These are phyloP conservation scores for Meghimatium bilineatum DNA, from an alignment of 2,888 invertebrate species.

Conservation along the genomic window DNA sequence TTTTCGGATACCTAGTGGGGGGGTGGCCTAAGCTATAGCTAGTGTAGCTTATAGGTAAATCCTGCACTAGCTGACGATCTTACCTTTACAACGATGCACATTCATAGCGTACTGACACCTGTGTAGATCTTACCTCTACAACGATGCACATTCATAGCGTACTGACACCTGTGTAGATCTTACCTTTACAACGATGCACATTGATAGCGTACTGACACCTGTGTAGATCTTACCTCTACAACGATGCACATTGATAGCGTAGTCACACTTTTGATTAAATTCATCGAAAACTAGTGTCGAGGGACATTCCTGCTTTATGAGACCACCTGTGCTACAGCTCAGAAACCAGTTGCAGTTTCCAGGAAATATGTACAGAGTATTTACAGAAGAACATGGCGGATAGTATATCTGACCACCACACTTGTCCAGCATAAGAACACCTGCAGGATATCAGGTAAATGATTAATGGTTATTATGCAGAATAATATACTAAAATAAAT, in stretches of 20 bases:
- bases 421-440: not conserved
- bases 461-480: too few species aligned
- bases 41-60: too few species aligned
- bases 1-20: too few species aligned
- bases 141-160: too few species aligned
- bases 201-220: not conserved
- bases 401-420: not conserved
- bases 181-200: slow-evolving; percentile 18
- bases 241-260: not conserved
- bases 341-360: not conserved
- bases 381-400: not conserved
- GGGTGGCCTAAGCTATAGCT: too few species aligned
- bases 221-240: slow-evolving; percentile 22
- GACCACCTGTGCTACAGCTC: not conserved
- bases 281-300: not conserved
- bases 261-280: not conserved
- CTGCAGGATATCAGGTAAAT: not conserved
- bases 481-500: too few species aligned
- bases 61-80: too few species aligned
- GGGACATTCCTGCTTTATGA: not conserved
- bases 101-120: too few species aligned
- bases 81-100: too few species aligned
- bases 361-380: not conserved
- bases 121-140: too few species aligned
- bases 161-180: too few species aligned